Percentiles rank a stretch among this genome's conserved stretches.
Evolutionary conservation across 2,113 vertebrate species (phyloP).

Genomic region (Aplodontia rufa): DNA sequence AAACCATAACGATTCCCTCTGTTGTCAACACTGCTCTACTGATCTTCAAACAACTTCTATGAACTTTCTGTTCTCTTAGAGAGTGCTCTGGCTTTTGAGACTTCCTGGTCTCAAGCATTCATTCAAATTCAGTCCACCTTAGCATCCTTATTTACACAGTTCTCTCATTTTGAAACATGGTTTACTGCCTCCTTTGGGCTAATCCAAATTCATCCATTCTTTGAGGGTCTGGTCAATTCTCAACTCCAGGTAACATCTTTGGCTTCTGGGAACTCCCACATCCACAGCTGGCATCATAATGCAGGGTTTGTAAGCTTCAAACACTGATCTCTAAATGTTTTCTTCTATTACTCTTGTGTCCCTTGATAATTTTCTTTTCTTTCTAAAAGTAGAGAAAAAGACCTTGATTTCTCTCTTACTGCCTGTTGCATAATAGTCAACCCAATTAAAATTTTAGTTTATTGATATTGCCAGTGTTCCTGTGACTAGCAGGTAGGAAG

Average conservation of each 20-base stretch:
- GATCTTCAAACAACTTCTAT: background rate
- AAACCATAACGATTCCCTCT: background rate
- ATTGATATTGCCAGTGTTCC: background rate
- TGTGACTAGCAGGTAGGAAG: background rate
- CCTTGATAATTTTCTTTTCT: background rate
- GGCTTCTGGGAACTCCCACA: background rate
- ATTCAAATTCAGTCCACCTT: background rate
- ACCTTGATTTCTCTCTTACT: background rate
- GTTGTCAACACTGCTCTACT: background rate
- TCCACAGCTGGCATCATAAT: background rate
- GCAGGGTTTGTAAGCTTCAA: background rate
- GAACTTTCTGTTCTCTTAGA: background rate
- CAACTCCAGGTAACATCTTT: background rate
- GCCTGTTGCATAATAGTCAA: background rate
- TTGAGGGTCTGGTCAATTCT: background rate
- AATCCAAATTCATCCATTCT: background rate
- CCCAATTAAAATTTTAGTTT: background rate
- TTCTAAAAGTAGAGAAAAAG: conserved; percentile 18
- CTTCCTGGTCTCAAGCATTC: background rate
- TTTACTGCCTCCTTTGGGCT: background rate
- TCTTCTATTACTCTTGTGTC: background rate
- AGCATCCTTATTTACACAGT: background rate
- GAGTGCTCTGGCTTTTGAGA: background rate
- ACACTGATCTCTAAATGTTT: background rate
- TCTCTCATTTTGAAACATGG: background rate